Percentiles rank a stretch among this genome's conserved stretches.
phyloP scores from a whole-genome alignment of 2,888 invertebrate species.

The Polymixis flavicincta region DNA sequence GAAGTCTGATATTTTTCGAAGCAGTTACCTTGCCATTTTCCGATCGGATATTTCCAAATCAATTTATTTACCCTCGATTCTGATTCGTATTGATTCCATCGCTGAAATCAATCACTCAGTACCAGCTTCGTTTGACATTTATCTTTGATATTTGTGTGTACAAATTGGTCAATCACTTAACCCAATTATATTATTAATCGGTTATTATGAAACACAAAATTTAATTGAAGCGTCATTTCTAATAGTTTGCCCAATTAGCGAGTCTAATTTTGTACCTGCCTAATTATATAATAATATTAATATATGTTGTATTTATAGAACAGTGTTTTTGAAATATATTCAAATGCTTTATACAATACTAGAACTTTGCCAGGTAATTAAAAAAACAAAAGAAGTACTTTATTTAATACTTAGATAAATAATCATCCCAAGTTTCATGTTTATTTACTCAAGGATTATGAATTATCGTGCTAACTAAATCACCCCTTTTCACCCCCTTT shows the following conservation, averaged over 20 bases:
- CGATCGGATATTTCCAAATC: slow-evolving; percentile 34
- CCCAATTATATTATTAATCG: slow-evolving; percentile 7
- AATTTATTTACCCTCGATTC: slow-evolving; percentile 18
- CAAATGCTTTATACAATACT: no score
- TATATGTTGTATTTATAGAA: no score
- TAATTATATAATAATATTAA: no score
- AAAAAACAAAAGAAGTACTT: no score
- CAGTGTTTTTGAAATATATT: no score
- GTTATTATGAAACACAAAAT: background rate
- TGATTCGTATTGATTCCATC: slow-evolving; percentile 12
- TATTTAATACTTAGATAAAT: no score
- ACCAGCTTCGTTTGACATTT: background rate
- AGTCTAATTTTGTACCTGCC: background rate
- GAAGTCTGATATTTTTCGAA: slow-evolving; percentile 30
- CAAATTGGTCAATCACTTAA: background rate
- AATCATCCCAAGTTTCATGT: no score
- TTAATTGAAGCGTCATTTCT: background rate
- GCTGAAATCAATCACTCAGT: slow-evolving; percentile 9
- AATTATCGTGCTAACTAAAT: no score
- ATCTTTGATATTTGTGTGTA: background rate
- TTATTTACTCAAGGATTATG: no score
- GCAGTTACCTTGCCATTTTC: slow-evolving; percentile 18
- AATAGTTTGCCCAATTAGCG: background rate
- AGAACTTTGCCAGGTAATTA: no score
- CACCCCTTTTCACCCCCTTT: no score